phyloP scores from a whole-genome alignment of 2,797 vertebrate species.

The Tokudaia tokunoshimensis region DNA sequence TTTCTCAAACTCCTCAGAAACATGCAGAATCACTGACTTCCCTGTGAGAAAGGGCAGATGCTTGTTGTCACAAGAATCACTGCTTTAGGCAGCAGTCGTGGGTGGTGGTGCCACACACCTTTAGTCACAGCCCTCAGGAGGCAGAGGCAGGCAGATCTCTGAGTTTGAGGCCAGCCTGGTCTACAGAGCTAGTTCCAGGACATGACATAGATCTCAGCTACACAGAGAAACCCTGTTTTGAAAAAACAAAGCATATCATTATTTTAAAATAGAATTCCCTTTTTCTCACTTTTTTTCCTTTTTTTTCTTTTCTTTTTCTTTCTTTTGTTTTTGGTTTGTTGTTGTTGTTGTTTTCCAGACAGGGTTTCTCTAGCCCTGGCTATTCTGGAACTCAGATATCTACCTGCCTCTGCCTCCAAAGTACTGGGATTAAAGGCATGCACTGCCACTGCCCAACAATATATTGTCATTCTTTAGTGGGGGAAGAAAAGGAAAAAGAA shows the following conservation, averaged over 20 bases:
- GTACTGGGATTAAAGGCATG: not conserved
- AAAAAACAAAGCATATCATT: not conserved
- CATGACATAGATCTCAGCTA: not conserved
- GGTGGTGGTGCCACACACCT: not conserved
- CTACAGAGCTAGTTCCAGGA: not conserved
- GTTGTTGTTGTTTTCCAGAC: not conserved
- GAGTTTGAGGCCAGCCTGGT: not conserved
- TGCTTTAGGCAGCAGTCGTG: not conserved
- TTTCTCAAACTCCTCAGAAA: not conserved
- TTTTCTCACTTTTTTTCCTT: not conserved
- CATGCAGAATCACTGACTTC: not conserved
- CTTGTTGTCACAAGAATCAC: not conserved
- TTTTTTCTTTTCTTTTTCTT: not conserved
- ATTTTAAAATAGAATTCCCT: slow-evolving; percentile 5
- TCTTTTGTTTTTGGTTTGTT: not conserved
- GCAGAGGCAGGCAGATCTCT: not conserved
- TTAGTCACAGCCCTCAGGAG: not conserved
- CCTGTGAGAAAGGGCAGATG: not conserved
- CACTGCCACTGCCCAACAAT: not conserved
- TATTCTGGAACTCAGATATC: not conserved
- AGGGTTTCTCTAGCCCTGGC: not conserved
- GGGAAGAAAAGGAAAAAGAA: not conserved
- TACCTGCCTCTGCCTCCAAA: not conserved
- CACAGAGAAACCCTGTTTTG: not conserved
- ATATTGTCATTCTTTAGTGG: not conserved